phyloP scores from a whole-genome alignment of 2,888 invertebrate species.

The Ophion ventricosus region DNA sequence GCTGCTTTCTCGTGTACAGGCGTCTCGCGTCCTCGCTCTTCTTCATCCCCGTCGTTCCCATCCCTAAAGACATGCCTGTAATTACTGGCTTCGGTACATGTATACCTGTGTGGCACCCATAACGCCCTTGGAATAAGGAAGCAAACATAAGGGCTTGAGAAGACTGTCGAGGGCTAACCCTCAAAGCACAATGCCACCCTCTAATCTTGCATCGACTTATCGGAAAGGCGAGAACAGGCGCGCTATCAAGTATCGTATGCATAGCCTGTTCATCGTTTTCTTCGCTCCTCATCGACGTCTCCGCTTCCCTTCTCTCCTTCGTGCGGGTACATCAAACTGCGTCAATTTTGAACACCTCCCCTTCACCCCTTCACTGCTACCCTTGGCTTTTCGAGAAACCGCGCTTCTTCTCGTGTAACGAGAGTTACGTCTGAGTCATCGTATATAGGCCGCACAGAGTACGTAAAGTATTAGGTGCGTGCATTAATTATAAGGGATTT shows the following conservation, averaged over 20 bases:
- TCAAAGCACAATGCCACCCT: slow-evolving; percentile 82
- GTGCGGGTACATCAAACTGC: slow-evolving; percentile 29
- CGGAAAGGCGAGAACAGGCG: slow-evolving; percentile 71
- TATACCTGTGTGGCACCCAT: slow-evolving; percentile 48
- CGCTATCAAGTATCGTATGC: slow-evolving; percentile 72
- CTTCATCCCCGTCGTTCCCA: slow-evolving; percentile 61
- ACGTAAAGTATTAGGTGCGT: slow-evolving; percentile 75
- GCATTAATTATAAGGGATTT: too few species aligned
- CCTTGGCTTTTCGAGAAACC: neutral
- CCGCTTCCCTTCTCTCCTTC: slow-evolving; percentile 3
- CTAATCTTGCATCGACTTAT: slow-evolving; percentile 83
- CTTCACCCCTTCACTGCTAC: too few species aligned
- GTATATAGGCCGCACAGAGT: slow-evolving; percentile 58
- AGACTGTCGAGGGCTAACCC: slow-evolving; percentile 68
- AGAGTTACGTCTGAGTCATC: neutral
- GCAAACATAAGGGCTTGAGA: slow-evolving; percentile 59
- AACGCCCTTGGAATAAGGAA: slow-evolving; percentile 51
- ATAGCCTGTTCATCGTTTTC: slow-evolving; percentile 69
- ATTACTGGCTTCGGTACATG: slow-evolving; percentile 77
- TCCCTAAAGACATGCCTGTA: slow-evolving; percentile 77
- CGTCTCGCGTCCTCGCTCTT: slow-evolving; percentile 26
- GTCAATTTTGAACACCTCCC: neutral
- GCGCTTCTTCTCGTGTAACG: slow-evolving; percentile 1
- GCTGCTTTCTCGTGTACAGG: too few species aligned
- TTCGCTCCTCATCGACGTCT: slow-evolving; percentile 35